A percentile compares a stretch with the other conserved stretches of the same genome.
Conservation (phyloP, 1,140 invertebrate genomes). For the Archivesica marissinica region DNA sequence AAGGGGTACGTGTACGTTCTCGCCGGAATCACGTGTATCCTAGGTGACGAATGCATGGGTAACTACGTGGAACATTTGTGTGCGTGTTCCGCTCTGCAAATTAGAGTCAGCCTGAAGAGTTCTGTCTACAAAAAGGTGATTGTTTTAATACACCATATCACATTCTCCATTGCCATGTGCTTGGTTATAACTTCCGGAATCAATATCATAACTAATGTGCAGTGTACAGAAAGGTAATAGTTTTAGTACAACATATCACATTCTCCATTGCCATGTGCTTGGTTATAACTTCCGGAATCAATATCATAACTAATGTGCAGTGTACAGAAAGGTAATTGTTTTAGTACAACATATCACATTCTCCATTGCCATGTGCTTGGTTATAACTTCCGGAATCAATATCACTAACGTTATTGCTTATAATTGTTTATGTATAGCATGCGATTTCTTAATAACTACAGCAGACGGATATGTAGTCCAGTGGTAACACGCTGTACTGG, state of each 20-base stretch:
- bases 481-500: too few relatives aligned
- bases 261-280: background rate
- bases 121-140: slow-evolving; percentile 19
- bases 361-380: background rate
- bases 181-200: background rate
- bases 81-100: background rate
- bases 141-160: background rate
- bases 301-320: background rate
- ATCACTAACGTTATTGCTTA: too few relatives aligned
- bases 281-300: background rate
- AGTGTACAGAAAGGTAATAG: background rate
- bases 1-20: slow-evolving; percentile 35
- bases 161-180: background rate
- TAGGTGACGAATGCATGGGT: background rate
- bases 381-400: background rate
- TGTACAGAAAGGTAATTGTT: background rate
- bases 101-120: background rate
- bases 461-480: too few relatives aligned
- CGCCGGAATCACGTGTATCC: background rate
- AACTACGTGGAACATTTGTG: background rate
- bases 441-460: too few relatives aligned
- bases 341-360: background rate
- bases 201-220: background rate
- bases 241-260: background rate
- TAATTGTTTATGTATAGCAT: too few relatives aligned